Evolutionary conservation across 2,797 vertebrate genomes (phyloP), one percentile per base, ranked within the genome.

Genomic region (Melanotaenia boesemani): DNA sequence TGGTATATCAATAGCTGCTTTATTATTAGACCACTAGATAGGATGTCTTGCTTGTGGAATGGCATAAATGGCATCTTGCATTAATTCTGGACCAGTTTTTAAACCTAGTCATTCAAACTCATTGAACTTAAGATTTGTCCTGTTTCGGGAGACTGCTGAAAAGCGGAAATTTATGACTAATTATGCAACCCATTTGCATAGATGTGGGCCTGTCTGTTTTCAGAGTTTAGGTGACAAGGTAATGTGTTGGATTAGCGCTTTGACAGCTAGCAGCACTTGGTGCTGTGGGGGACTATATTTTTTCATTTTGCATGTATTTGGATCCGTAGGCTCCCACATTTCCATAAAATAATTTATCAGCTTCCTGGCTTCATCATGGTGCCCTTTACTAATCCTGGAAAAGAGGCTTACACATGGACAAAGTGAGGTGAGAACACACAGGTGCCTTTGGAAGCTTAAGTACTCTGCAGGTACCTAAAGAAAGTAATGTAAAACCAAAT

Each of bases 301-400:
- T 62, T 71, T 84, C 68, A 75, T 37, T 71, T 44, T 46, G 59
- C 28, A 72, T 58, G 67, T 63, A 72, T 69, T 74, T 34, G 57
- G 58, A 55, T 64, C 63, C 72, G 28, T 65, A 69, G 79, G 64
- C 73, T 26, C 30, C 28, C 6, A 30, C 55, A 79, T 83, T 84
- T 79, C 58, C 84, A 87, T 82, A 83, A 70, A 84, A 76, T 79
- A 62, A 75, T 83, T 80, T 67, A 81, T 77, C 76, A 83, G 64
- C 65, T 46, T 18, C 24, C 18, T 1, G 64, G 58, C 57, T 74
- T 59, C 66, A 37, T 63, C 82, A 28, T 1, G 3, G 30, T 22
- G 52, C 81, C 67, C 73, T 59, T 16, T 24, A 55, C 44, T 71
- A 74, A 85, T 80, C 57, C 64, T 22, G 59, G 37, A 63, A 54